These are phyloP conservation scores for Ptychochromis oligacanthus DNA, from an alignment of 2,113 vertebrate genomes.

Conservation along the genomic window DNA sequence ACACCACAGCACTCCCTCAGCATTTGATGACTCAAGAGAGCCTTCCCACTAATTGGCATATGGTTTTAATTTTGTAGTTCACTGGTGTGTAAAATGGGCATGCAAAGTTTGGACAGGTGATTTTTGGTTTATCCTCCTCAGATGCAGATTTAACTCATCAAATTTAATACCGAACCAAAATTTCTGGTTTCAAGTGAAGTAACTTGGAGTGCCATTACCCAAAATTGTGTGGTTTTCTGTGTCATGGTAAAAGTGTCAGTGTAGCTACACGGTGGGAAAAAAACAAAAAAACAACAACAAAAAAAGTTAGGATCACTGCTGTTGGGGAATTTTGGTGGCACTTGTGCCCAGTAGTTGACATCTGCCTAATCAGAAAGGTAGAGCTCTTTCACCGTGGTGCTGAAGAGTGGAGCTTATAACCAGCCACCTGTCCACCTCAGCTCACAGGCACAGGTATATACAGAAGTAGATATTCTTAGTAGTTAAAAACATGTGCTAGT, in stretches of 20 bases:
- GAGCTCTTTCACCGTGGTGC: conserved; percentile 23
- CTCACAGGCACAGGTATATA: conserved; percentile 14
- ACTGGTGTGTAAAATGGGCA: background rate
- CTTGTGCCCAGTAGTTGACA: conserved; percentile 53
- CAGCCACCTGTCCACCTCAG: conserved; percentile 46
- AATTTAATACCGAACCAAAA: background rate
- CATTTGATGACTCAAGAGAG: background rate
- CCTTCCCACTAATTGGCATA: too few species aligned
- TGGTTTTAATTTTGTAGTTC: background rate
- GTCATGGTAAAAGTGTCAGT: background rate
- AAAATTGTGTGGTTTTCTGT: background rate
- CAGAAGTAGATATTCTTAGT: conserved; percentile 6
- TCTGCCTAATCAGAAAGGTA: conserved; percentile 32
- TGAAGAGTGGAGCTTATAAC: conserved; percentile 38
- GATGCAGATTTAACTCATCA: background rate
- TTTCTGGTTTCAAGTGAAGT: background rate
- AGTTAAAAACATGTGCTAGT: background rate
- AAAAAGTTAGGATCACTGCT: background rate
- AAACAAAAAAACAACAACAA: background rate
- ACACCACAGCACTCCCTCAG: background rate
- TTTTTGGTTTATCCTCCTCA: background rate
- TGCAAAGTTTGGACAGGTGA: background rate
- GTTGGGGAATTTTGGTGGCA: conserved; percentile 5
- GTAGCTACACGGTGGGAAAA: background rate
- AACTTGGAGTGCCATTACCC: background rate